phyloP scores from a whole-genome alignment of 2,113 vertebrate genomes.

The Passerina amoena region DNA sequence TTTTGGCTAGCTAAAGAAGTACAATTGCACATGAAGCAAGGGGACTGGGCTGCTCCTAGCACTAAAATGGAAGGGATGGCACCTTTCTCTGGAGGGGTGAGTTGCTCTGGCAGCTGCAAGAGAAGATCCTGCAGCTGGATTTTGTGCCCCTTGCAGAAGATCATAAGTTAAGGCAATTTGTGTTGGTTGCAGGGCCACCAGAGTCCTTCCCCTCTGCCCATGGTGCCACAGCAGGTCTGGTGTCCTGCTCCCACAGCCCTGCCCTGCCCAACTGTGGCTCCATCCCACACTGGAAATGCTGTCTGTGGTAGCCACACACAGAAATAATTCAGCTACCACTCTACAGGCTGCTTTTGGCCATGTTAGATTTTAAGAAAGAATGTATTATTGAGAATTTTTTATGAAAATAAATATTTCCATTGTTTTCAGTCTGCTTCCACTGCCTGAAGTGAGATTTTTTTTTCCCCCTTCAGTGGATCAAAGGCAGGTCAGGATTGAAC shows the following conservation, averaged over 20 bases:
- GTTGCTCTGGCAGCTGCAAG: neutral
- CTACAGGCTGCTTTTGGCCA: neutral
- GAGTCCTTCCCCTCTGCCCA: neutral
- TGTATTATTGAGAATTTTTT: neutral
- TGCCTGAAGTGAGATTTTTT: neutral
- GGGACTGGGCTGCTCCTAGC: neutral
- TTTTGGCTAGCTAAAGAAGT: neutral
- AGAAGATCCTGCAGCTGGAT: neutral
- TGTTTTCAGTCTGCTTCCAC: neutral
- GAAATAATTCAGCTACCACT: neutral
- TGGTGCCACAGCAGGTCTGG: neutral
- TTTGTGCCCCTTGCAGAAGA: neutral
- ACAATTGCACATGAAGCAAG: neutral
- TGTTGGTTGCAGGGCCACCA: neutral
- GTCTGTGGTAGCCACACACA: neutral
- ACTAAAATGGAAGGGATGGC: neutral
- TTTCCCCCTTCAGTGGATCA: neutral
- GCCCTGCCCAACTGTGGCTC: neutral
- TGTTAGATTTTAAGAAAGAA: neutral
- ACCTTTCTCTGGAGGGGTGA: neutral
- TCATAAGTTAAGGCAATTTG: neutral
- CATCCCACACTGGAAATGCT: neutral
- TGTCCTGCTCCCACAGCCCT: neutral
- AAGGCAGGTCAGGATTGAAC: neutral
- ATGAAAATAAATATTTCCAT: neutral